phyloP scores from a whole-genome alignment of 2,113 vertebrate genomes.

The Labeo rohita region DNA sequence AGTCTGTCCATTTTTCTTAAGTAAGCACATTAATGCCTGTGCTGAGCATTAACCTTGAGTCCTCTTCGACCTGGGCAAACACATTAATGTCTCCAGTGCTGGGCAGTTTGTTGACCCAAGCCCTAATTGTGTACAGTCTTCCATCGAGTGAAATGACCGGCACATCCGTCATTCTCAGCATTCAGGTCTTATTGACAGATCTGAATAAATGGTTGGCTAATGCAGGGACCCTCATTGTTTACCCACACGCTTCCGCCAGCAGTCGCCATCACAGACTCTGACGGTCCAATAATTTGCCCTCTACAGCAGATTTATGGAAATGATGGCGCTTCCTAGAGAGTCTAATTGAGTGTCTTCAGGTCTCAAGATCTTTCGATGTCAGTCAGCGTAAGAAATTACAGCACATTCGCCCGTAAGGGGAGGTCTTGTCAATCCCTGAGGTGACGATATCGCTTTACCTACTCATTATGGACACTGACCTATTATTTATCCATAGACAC shows the following conservation, averaged over 20 bases:
- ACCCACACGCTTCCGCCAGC: not conserved
- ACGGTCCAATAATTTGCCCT: conserved; percentile 52
- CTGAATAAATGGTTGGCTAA: conserved; percentile 59
- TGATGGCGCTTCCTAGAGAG: conserved; percentile 39
- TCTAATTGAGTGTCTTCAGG: conserved; percentile 47
- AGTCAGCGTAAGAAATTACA: conserved; percentile 22
- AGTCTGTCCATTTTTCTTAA: conserved; percentile 46
- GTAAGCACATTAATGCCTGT: conserved; percentile 52
- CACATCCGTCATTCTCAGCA: conserved; percentile 39
- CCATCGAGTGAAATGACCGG: conserved; percentile 39
- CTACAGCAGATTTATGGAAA: conserved; percentile 54
- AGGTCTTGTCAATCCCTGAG: not conserved
- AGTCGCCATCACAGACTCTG: conserved; percentile 41
- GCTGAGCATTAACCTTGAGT: conserved; percentile 43
- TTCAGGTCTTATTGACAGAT: conserved; percentile 55
- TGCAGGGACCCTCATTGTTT: conserved; percentile 34
- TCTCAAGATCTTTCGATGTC: conserved; percentile 35
- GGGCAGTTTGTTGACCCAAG: conserved; percentile 42
- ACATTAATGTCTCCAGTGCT: conserved; percentile 48
- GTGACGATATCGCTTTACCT: conserved; percentile 8
- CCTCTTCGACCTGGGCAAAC: conserved; percentile 54
- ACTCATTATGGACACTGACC: conserved; percentile 3
- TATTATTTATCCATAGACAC: not conserved
- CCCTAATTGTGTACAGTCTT: conserved; percentile 48
- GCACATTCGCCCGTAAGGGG: not conserved